Conservation (phyloP, 2,113 vertebrate genomes). For the Pipa parva region DNA sequence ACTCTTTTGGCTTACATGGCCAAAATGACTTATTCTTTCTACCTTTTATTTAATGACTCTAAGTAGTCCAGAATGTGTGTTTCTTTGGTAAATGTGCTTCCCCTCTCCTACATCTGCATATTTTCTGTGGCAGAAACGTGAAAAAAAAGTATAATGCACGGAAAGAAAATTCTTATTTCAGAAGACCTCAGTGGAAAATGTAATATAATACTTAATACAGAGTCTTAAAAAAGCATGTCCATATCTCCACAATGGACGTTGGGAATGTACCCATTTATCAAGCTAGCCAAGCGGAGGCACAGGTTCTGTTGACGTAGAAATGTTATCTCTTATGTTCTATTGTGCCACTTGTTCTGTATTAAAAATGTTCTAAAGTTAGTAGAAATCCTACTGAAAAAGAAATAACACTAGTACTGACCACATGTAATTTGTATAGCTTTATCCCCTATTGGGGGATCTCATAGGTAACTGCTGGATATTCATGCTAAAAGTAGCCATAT, state of each 20-base stretch:
- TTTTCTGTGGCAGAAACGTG: constrained; percentile 9
- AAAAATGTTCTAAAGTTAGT: no score
- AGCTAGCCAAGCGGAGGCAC: no score
- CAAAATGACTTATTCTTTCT: constrained; percentile 50
- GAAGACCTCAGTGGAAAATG: background rate
- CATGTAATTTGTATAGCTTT: no score
- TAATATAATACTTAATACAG: no score
- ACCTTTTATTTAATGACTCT: constrained; percentile 35
- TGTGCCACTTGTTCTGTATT: no score
- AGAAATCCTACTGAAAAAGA: no score
- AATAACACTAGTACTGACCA: no score
- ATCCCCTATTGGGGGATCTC: background rate
- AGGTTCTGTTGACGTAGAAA: no score
- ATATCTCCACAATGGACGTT: no score
- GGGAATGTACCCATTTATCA: no score
- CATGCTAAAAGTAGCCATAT: background rate
- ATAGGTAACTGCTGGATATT: background rate
- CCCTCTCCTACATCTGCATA: constrained; percentile 26
- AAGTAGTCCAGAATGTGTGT: constrained; percentile 38
- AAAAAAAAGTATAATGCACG: background rate
- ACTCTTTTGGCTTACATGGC: constrained; percentile 48
- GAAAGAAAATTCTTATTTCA: background rate
- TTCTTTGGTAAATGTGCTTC: constrained; percentile 16
- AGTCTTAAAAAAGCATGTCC: no score
- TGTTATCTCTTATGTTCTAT: no score